Base-by-base conservation (phyloP, 2,888 invertebrate species). In the Ennomos fuscantarius region DNA sequence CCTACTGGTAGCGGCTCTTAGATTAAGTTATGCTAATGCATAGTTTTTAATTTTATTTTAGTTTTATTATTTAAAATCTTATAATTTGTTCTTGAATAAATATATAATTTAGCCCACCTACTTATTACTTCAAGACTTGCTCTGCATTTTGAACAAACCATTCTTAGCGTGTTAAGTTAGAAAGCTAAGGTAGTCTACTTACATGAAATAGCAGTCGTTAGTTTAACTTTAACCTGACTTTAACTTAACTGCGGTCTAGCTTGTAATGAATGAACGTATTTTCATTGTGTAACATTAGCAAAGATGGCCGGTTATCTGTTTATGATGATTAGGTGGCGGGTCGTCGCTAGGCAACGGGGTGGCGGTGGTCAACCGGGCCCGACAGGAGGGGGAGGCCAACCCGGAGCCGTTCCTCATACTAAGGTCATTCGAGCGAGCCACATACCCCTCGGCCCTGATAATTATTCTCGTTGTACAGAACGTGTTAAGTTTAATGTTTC, bases 251-350 rank as follows among this genome's bases (percentile, higher is more conserved):
- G 9, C n/a, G 45, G 15, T 45, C 35, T 45, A 36, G 35, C 35
- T 60, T 59, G 44, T 64, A 54, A 62, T 58, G 52, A 68, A 66
- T 66, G 60, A 69, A 68, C 54, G 50, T 64, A 66, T 62, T 69
- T 65, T 71, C 69, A 65, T 65, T 63, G 67, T 62, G 66, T 63
- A 74, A 63, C 71, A 70, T 81, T 78, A 81, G 78, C 81, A 85
- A 84, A 87, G 84, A 83, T 86, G 82, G 86, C 79, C 76, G 80
- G 72, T 78, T 81, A 87, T 91, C 84, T 87, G 86, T 87, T 92
- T 92, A 92, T 92, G 90, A 92, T 88, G 90, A 91, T 88, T 81
- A 89, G 89, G 86, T 79, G 83, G 84, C 76, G 82, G 73, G 78
- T 69, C 74, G 92, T 92, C 82, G 91, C 92, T 78, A 72, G 74